These are phyloP conservation scores for Nestor notabilis DNA, from an alignment of 2,113 vertebrate species.

Conservation along the genomic window DNA sequence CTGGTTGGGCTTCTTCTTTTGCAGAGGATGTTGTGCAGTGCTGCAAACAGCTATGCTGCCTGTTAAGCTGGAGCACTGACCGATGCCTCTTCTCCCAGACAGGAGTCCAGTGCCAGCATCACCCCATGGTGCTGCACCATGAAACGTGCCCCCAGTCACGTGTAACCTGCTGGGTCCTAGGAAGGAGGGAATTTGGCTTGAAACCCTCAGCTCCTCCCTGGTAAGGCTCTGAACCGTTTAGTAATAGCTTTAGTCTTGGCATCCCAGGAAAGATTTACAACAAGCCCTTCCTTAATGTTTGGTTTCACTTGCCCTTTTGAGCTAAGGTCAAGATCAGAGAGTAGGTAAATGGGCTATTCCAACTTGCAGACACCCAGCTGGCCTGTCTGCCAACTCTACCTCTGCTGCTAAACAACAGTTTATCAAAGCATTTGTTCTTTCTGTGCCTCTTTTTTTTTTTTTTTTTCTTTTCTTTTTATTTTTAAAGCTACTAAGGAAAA, in stretches of 20 bases:
- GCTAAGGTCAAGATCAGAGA: constrained; percentile 15
- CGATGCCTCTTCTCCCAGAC: accelerated
- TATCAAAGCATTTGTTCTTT: background rate
- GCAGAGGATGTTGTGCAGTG: background rate
- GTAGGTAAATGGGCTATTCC: background rate
- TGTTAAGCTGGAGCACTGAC: accelerated
- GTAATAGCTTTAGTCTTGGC: background rate
- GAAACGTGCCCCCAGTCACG: accelerated
- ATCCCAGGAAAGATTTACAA: background rate
- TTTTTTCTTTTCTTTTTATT: background rate
- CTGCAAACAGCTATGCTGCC: accelerated
- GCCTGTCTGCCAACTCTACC: background rate
- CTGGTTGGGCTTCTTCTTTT: background rate
- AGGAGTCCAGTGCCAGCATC: accelerated
- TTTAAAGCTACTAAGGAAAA: background rate
- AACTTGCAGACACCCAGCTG: background rate
- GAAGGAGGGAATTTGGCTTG: background rate
- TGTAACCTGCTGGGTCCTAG: background rate
- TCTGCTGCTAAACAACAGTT: background rate
- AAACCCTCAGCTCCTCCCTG: background rate
- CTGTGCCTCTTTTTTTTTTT: background rate
- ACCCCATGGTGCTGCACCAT: background rate
- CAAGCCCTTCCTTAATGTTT: background rate
- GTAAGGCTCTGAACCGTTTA: background rate
- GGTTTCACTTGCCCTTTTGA: constrained; percentile 18